Evolutionary conservation across 2,113 vertebrate genomes (phyloP), one percentile per base, ranked within the genome.

Genomic region (Calonectris borealis): DNA sequence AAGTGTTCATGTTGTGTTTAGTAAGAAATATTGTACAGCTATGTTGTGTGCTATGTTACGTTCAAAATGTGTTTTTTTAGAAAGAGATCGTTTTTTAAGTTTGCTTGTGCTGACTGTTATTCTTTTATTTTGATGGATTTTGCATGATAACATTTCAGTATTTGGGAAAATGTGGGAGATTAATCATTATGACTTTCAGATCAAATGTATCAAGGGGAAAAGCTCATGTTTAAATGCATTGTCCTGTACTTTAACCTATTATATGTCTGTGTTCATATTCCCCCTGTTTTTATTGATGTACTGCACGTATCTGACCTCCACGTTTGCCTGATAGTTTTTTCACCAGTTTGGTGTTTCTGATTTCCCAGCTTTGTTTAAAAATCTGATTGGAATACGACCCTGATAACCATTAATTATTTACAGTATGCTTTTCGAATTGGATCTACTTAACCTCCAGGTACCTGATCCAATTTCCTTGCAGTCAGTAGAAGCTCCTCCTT

Each of bases 201-300:
- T 51, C 32, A 77, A 80, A 76, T 31, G 22, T 24, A 85, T 70
- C 66, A 91, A 64, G 51, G 86, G 85, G 58, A 24, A 88, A 91
- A 88, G n/a, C 40, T 86, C 82, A 75, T 34, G 68, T 95, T 95
- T 95, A 96, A 96, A 93, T 81, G 82, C 88, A 71, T 58, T 97
- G 97, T 97, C 97, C 80, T 95, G 96, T 96, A 97, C 93, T 94
- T 97, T 97, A 93, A 90, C 77, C 61, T 94, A 83, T 38, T 97
- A 48, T 64, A 70, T 94, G 97, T 98, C 68, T 97, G 93, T 93
- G 87, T 87, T 93, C 94, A 32, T 72, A 76, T 88, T 86, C 70
- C 76, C 68, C 29, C 40, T 38, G 48, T 89, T 87, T 89, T 92
- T 90, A 86, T 65, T 29, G 82, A 95, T 85, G 78, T 89, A 52